A percentile compares a stretch with the other conserved stretches of the same genome.
Conservation (phyloP, 1,140 invertebrate species). For the Pogonus chalceus region DNA sequence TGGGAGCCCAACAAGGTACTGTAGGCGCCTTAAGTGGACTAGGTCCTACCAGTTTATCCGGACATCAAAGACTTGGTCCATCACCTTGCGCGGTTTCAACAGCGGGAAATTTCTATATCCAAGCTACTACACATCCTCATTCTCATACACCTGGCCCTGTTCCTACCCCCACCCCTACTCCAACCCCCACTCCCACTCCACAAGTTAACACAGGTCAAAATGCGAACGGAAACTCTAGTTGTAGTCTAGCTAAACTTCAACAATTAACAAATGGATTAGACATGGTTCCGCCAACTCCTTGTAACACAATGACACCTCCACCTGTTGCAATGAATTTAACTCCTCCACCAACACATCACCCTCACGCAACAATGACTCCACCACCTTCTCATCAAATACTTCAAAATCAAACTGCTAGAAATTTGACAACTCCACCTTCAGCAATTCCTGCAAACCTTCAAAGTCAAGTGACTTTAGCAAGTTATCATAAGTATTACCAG, state of each 20-base stretch:
- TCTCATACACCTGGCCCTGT: conserved; percentile 32
- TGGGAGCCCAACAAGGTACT: conserved; percentile 33
- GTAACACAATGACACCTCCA: conserved; percentile 52
- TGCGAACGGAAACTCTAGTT: conserved; percentile 34
- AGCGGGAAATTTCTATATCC: conserved; percentile 55
- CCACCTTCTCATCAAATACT: conserved; percentile 40
- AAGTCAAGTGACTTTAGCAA: conserved; percentile 47
- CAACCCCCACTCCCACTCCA: conserved; percentile 11
- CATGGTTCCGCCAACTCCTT: conserved; percentile 55
- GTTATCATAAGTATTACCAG: conserved; percentile 53
- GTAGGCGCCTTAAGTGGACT: conserved; percentile 30
- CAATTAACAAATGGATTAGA: conserved; percentile 67
- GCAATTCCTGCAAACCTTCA: conserved; percentile 40
- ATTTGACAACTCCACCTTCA: conserved; percentile 53
- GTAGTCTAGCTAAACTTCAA: conserved; percentile 72
- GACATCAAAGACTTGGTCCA: conserved; percentile 38
- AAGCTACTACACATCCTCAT: conserved; percentile 38
- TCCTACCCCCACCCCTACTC: conserved; percentile 29
- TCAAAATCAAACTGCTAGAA: conserved; percentile 47
- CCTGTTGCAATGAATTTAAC: conserved; percentile 51
- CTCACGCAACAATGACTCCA: conserved; percentile 45
- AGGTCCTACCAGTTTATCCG: conserved; percentile 21
- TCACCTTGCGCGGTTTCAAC: conserved; percentile 47
- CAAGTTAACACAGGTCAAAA: conserved; percentile 22
- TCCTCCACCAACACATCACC: conserved; percentile 44